Base-by-base conservation (phyloP, 1,140 invertebrate species). In the Drosophila mauritiana region DNA sequence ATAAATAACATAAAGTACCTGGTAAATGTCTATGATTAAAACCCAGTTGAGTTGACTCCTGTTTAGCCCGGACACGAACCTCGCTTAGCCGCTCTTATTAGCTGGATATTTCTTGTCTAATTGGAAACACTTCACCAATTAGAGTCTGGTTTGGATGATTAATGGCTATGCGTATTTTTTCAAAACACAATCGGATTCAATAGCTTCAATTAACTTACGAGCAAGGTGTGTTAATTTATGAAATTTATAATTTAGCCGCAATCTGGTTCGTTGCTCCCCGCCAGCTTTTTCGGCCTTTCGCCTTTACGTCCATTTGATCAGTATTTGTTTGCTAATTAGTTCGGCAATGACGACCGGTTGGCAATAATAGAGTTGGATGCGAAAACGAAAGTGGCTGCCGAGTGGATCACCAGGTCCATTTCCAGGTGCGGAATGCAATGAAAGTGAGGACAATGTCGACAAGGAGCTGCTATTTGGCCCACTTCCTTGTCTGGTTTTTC, bases 321-420 rank as follows among this genome's bases (percentile, higher is more conserved):
- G 74, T 67, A 75, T 75, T 75, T 75, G 61, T 27, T 51, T 46
- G 73, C 72, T 65, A 75, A 75, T 75, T 67, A 53, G 53, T 27
- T 37, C 36, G 31, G 53, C 61, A 75, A 54, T 46, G 39, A 22
- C 48, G 57, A 75, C 73, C 48, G 61, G 61, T 75, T 73, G 54
- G 27, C 46, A 42, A 42, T 51, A 61, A 49, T 58, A 65, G 70
- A 52, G 59, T 45, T 64, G 45, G 72, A 64, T 75, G 20, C 40
- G 52, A 75, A 75, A 75, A 48, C 73, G 72, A 75, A 75, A 75
- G 73, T 75, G 46, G 36, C 40, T 52, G 17, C 22, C 22, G 17
- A 46, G 13, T 12, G 27, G 27, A 37, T 17, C 13, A 12, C 20
- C 45, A 25, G 13, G 4, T 5, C n/a, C 25, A 46, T 54, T 15